Base-by-base conservation (phyloP, 2,888 invertebrate species). In the Heliconius ethilla region DNA sequence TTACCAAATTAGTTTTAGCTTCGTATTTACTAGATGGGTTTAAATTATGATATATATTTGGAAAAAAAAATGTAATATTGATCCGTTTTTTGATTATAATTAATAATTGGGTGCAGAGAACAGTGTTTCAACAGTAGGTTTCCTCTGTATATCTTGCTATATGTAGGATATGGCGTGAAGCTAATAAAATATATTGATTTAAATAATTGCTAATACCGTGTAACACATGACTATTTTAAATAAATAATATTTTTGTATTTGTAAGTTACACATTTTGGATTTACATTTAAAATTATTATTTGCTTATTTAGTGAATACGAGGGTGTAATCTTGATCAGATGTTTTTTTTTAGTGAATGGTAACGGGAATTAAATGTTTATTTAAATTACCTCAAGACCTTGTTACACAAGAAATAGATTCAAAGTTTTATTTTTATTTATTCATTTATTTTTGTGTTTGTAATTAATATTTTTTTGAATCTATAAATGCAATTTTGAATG, bases 341-440 rank as follows among this genome's bases (percentile, higher is more conserved):
- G 18, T 51, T 63, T 27, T 76, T 75, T 70, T 73, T 59, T 67
- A 66, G 55, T 25, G 55, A 66, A 72, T 29, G 45, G 77, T 66
- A 63, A 63, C n/a, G 63, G 65, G 37, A 66, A 62, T 70, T 78
- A 66, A 74, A 55, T 72, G 78, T 82, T 79, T 82, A 76, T 77
- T 75, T 77, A 78, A 76, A 81, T 82, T 85, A 86, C 85, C 85
- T 86, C 85, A 81, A 82, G 83, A 82, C 82, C 83, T 86, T 86
- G 83, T 85, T 83, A 84, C 81, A 81, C 82, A 83, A 83, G 83
- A 81, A 81, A 82, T 80, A 82, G 79, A 81, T 74, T 70, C 69
- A 76, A 75, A 80, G 77, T 80, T 83, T 82, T 81, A 81, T 72
- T 79, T 81, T 81, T 81, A 76, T 79, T 78, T 83, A 72, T 80